A percentile compares a stretch with the other conserved stretches of the same genome.
Evolutionary conservation across 2,797 vertebrate species (phyloP).

Genomic region (Acanthurus tractus): DNA sequence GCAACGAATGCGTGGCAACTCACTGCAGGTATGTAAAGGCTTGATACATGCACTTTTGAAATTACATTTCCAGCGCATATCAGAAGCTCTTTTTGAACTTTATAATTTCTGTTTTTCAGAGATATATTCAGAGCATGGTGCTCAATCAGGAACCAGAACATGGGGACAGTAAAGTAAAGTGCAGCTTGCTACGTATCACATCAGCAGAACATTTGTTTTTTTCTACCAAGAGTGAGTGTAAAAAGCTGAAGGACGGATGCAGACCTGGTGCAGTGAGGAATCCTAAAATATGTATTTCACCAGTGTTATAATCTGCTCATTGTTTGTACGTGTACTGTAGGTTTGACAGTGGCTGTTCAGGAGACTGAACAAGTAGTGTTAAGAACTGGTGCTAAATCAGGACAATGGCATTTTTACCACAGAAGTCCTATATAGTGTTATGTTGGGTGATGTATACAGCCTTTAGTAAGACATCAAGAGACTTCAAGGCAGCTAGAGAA

Average conservation of each 20-base stretch:
- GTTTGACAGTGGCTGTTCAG: conserved; percentile 22
- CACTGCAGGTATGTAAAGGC: conserved; percentile 88
- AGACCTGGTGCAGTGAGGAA: not conserved
- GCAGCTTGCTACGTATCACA: not conserved
- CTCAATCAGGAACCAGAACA: conserved; percentile 86
- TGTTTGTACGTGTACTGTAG: conserved; percentile 19
- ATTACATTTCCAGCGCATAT: not conserved
- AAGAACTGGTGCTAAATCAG: conserved; percentile 1
- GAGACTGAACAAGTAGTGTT: conserved; percentile 4
- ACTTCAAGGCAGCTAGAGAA: conserved; percentile 62
- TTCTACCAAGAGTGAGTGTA: not conserved
- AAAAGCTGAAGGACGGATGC: not conserved
- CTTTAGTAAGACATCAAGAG: conserved; percentile 27
- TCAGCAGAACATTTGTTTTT: not conserved
- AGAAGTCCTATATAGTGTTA: not conserved
- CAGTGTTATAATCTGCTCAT: not conserved
- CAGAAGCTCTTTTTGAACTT: not conserved
- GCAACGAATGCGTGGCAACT: conserved; percentile 92
- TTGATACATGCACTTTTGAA: not conserved
- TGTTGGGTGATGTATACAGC: conserved; percentile 10
- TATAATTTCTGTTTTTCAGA: conserved; percentile 70
- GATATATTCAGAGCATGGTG: conserved; percentile 91
- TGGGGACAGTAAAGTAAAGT: conserved; percentile 87
- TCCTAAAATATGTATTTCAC: not conserved
- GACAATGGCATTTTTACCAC: conserved; percentile 11